Base-by-base conservation (phyloP, 2,888 invertebrate genomes). In the Dicyrtomina minuta region DNA sequence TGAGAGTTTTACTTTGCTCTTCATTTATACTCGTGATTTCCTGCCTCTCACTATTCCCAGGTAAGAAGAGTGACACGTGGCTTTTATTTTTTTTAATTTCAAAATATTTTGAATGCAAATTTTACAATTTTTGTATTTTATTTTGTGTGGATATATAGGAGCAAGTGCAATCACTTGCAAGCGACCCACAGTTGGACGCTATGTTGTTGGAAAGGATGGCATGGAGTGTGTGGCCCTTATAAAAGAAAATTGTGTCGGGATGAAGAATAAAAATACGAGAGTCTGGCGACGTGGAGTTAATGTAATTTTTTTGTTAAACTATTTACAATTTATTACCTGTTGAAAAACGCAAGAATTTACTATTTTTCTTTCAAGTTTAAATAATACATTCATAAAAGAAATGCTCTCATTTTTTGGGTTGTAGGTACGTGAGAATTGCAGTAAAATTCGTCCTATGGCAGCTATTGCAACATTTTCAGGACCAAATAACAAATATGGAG, bases 281-380 rank as follows among this genome's bases (percentile, higher is more conserved):
- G n/a, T 68, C n/a, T 68, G 68, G 68, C 26, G 39, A n/a, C 53
- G 68, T n/a, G 68, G 68, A 10, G 46, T 68, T 33, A 51, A 59
- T 27, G 68, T 68, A 55, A 55, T 53, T 41, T 17, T 17, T 39
- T 20, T n/a, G n/a, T n/a, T n/a, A n/a, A n/a, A n/a, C n/a, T n/a
- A n/a, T n/a, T n/a, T n/a, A n/a, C n/a, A n/a, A n/a, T n/a, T n/a
- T n/a, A n/a, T n/a, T n/a, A n/a, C n/a, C n/a, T n/a, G n/a, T n/a
- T n/a, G n/a, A n/a, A n/a, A n/a, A n/a, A n/a, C n/a, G n/a, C n/a
- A n/a, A n/a, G n/a, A n/a, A n/a, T n/a, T n/a, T n/a, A n/a, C n/a
- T n/a, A n/a, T n/a, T n/a, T n/a, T n/a, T n/a, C n/a, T n/a, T n/a
- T n/a, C n/a, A n/a, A n/a, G n/a, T n/a, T 55, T 17, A 22, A 20